Evolutionary conservation across 64 coral and sea anemone genomes (phyloP).

Genomic region (Dendronephthya gigantea): DNA sequence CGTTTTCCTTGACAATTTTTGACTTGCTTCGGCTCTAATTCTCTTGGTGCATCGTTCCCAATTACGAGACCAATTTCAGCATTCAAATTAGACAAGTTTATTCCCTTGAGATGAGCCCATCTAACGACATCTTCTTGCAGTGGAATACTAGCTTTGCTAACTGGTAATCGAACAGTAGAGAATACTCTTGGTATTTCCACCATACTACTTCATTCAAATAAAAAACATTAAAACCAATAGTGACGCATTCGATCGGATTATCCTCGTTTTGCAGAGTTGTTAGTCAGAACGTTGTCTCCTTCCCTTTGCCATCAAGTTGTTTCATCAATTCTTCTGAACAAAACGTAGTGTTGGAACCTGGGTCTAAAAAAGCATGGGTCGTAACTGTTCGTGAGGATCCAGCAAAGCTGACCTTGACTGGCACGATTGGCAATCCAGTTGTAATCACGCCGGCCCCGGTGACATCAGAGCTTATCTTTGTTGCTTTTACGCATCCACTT

Average conservation of each 20-base stretch:
- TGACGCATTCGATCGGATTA: not conserved
- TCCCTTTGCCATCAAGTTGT: not conserved
- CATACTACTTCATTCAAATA: not conserved
- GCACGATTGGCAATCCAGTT: not conserved
- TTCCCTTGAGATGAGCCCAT: conserved; percentile 22
- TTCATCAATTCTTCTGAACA: not conserved
- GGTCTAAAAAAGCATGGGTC: not conserved
- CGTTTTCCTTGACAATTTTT: conserved; percentile 12
- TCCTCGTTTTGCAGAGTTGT: not conserved
- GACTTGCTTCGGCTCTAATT: conserved; percentile 20
- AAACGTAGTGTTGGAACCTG: not conserved
- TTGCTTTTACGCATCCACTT: not conserved
- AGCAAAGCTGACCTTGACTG: not conserved
- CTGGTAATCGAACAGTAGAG: conserved; percentile 16
- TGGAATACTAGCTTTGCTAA: conserved; percentile 2
- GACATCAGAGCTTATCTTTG: not conserved
- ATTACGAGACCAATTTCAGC: conserved; percentile 32
- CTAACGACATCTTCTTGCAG: conserved; percentile 12
- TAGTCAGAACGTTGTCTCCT: not conserved
- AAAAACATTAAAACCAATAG: conserved; percentile 28
- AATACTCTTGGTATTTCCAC: conserved; percentile 14
- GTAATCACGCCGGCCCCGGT: not conserved
- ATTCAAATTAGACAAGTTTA: not conserved
- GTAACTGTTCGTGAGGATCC: not conserved
- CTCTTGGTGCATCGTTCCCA: conserved; percentile 33